phyloP scores from a whole-genome alignment of 1,140 invertebrate genomes.

The Melipona quadrifasciata region DNA sequence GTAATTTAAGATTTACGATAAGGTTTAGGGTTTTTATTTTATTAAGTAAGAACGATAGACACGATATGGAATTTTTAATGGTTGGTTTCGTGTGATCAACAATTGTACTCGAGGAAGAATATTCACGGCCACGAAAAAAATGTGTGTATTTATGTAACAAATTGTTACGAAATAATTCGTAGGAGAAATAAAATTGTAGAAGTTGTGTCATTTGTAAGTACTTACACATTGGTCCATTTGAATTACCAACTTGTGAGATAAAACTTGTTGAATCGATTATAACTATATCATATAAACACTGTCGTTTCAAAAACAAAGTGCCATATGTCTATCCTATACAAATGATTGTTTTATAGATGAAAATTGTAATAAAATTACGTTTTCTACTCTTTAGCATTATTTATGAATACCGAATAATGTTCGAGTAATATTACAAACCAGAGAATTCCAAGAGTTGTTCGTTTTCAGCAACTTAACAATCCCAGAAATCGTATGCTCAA shows the following conservation, averaged over 20 bases:
- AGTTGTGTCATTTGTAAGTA: conserved; percentile 7
- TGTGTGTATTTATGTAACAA: conserved; percentile 14
- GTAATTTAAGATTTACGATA: no score
- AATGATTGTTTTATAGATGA: background rate
- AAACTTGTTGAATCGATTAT: background rate
- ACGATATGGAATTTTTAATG: conserved; percentile 10
- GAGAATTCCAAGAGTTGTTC: background rate
- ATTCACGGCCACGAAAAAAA: background rate
- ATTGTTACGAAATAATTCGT: background rate
- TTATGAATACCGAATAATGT: background rate
- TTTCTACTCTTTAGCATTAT: background rate
- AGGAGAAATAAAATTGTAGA: conserved; percentile 22
- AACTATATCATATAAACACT: background rate
- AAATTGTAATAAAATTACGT: conserved; percentile 10
- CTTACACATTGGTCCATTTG: background rate
- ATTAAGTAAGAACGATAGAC: background rate
- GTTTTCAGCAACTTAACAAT: background rate
- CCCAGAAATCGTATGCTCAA: conserved; percentile 4
- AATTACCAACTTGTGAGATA: background rate
- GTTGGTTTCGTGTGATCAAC: conserved; percentile 20
- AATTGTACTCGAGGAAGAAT: background rate
- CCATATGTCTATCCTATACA: conserved; percentile 19
- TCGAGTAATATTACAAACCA: background rate
- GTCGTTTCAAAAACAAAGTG: background rate
- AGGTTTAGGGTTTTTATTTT: no score